phyloP scores from a whole-genome alignment of 2,888 invertebrate species.

The Drosophila paranaensis region DNA sequence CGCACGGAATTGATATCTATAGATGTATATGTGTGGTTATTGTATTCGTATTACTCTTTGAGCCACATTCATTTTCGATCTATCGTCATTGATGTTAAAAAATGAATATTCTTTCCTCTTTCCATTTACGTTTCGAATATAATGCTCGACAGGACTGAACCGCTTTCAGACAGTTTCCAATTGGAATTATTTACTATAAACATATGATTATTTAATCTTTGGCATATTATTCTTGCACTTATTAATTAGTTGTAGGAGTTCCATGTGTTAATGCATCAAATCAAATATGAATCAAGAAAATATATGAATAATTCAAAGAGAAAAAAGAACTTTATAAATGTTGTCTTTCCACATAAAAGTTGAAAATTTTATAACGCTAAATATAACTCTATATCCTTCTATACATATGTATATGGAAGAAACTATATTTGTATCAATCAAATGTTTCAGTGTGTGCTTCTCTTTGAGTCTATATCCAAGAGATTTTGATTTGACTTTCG shows the following conservation, averaged over 20 bases:
- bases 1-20: slow-evolving; percentile 66
- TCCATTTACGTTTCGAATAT: slow-evolving; percentile 14
- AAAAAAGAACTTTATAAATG: slow-evolving; percentile 68
- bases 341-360: slow-evolving; percentile 65
- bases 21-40: slow-evolving; percentile 19
- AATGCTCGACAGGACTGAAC: slow-evolving; percentile 48
- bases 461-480: slow-evolving; percentile 41
- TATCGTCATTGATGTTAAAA: slow-evolving; percentile 79
- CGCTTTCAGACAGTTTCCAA: slow-evolving; percentile 35
- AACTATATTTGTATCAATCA: slow-evolving; percentile 36
- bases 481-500: slow-evolving; percentile 49
- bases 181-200: background rate
- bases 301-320: slow-evolving; percentile 43
- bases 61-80: slow-evolving; percentile 28
- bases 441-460: slow-evolving; percentile 43
- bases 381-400: slow-evolving; percentile 34
- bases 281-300: slow-evolving; percentile 43
- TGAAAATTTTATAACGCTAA: slow-evolving; percentile 61
- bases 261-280: slow-evolving; percentile 43
- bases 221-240: slow-evolving; percentile 34
- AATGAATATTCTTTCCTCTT: slow-evolving; percentile 52
- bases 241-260: slow-evolving; percentile 48
- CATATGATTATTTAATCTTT: background rate
- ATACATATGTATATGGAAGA: slow-evolving; percentile 22
- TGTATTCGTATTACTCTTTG: slow-evolving; percentile 21